Percentiles rank a stretch among this genome's conserved stretches.
phyloP scores from a whole-genome alignment of 2,113 vertebrate genomes.

The Nothocercus nigrocapillus region DNA sequence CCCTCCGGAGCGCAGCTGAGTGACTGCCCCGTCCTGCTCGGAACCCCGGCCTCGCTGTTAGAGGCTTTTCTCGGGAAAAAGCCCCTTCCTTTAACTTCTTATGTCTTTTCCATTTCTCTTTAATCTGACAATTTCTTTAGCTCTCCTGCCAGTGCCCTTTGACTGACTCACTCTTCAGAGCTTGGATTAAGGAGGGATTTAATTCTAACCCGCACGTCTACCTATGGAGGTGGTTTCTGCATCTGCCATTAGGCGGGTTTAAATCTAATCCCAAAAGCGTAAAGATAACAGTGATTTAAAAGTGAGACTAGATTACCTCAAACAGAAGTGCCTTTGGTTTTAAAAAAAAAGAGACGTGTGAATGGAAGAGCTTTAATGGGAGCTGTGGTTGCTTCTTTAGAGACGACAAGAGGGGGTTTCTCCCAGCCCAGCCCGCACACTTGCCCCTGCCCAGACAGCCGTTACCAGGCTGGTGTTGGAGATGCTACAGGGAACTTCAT shows the following conservation, averaged over 20 bases:
- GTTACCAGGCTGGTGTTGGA: not conserved
- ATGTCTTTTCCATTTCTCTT: not conserved
- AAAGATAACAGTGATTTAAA: not conserved
- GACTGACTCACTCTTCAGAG: not conserved
- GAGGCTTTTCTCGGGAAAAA: not conserved
- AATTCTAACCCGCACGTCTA: not conserved
- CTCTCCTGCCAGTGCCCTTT: not conserved
- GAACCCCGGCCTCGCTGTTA: not conserved
- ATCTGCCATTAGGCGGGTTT: not conserved
- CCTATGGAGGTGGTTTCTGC: not conserved
- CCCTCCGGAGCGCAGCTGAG: not conserved
- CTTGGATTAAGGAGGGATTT: not conserved
- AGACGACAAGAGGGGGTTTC: not conserved
- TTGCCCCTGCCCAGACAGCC: not conserved
- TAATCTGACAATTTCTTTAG: not conserved
- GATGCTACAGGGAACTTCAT: constrained; percentile 1
- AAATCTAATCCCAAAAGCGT: not conserved
- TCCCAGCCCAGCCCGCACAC: not conserved
- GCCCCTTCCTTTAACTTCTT: not conserved
- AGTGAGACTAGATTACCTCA: not conserved
- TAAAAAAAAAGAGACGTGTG: not conserved
- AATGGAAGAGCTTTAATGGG: not conserved
- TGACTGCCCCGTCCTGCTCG: fast-evolving
- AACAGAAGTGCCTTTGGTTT: not conserved
- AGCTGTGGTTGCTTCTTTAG: not conserved